Evolutionary conservation across 1,140 invertebrate genomes (phyloP).

Genomic region (Lamellibrachia luymesi): DNA sequence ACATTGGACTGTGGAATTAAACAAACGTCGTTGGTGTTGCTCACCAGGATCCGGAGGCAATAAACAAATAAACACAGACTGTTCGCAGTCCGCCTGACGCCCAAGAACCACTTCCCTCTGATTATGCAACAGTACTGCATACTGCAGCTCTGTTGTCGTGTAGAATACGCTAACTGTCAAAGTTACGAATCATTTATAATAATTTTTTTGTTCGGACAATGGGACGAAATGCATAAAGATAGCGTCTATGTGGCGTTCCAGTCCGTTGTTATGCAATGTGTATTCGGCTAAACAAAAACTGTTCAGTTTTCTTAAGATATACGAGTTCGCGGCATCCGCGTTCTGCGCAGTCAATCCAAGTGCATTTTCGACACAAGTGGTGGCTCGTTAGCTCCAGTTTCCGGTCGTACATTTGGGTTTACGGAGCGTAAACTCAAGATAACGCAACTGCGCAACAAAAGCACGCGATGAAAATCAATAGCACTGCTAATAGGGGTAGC

Average conservation of each 20-base stretch:
- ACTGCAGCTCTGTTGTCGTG: neutral
- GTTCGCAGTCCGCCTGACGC: neutral
- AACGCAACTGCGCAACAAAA: neutral
- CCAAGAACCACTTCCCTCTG: neutral
- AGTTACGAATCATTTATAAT: neutral
- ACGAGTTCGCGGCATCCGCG: neutral
- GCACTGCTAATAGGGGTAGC: neutral
- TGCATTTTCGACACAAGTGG: neutral
- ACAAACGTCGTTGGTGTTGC: neutral
- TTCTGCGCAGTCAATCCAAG: neutral
- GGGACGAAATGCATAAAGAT: neutral
- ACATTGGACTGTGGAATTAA: neutral
- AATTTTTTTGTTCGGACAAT: neutral
- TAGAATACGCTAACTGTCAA: neutral
- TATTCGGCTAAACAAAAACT: neutral
- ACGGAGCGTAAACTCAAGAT: neutral
- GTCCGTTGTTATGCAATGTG: neutral
- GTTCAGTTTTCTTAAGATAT: neutral
- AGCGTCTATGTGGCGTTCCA: too few species aligned
- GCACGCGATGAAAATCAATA: neutral
- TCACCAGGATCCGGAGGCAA: too few species aligned
- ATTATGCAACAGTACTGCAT: neutral
- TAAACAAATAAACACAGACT: neutral
- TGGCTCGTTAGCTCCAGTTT: neutral
- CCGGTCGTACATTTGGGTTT: neutral